Evolutionary conservation across 35 echinoderm and acorn worm genomes (phyloP).

Genomic region (Patiria miniata): DNA sequence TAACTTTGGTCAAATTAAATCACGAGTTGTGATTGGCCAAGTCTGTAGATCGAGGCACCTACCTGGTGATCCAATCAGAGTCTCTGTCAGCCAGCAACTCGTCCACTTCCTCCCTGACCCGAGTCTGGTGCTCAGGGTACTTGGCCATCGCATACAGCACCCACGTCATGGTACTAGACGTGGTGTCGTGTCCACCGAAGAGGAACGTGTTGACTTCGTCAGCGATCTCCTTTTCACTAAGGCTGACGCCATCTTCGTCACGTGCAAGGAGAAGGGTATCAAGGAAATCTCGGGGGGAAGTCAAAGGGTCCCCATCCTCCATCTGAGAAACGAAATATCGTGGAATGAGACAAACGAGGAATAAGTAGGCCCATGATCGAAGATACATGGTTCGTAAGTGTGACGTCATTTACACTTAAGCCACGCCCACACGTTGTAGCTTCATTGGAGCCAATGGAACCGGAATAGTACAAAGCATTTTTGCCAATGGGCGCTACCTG

Average conservation of each 20-base stretch:
- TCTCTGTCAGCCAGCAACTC: slow-evolving; percentile 14
- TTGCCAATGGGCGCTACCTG: too few species aligned
- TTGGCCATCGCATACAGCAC: slow-evolving; percentile 58
- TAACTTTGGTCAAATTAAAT: too few species aligned
- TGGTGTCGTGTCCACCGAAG: slow-evolving; percentile 72
- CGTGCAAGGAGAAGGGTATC: not conserved
- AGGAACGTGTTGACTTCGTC: slow-evolving; percentile 66
- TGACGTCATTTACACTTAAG: too few species aligned
- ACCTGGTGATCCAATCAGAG: slow-evolving; percentile 29
- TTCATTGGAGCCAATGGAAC: too few species aligned
- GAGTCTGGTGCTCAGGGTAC: slow-evolving; percentile 58
- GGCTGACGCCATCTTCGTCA: slow-evolving; percentile 2
- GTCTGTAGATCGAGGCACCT: not conserved
- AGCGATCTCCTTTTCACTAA: not conserved
- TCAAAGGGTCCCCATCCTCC: not conserved
- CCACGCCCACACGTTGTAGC: too few species aligned
- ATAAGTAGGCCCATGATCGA: too few species aligned
- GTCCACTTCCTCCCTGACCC: slow-evolving; percentile 51
- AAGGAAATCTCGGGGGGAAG: not conserved
- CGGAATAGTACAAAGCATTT: too few species aligned
- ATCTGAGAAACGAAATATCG: not conserved
- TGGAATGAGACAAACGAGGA: too few species aligned
- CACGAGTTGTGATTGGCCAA: too few species aligned
- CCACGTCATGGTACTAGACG: slow-evolving; percentile 59
- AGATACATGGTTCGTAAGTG: too few species aligned